A percentile compares a stretch with the other conserved stretches of the same genome.
phyloP scores from a whole-genome alignment of 2,888 invertebrate species.

The Drosophila tripunctata region DNA sequence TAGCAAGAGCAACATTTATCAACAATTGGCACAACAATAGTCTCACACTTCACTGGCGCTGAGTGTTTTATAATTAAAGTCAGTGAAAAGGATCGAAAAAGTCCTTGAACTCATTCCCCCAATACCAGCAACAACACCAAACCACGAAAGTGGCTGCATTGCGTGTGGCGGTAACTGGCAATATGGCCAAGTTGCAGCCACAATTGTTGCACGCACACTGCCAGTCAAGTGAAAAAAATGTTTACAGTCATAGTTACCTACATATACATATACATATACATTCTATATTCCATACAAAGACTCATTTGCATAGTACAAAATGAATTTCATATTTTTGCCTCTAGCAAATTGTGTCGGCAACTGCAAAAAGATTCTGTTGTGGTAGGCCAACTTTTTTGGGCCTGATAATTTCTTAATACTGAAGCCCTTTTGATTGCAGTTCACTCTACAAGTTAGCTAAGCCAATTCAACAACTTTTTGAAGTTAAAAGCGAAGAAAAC shows the following conservation, averaged over 20 bases:
- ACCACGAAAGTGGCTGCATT: constrained; percentile 37
- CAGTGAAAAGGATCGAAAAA: constrained; percentile 25
- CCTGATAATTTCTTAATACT: constrained; percentile 68
- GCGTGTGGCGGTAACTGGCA: constrained; percentile 54
- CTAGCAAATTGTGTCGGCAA: not conserved
- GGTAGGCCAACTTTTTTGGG: constrained; percentile 54
- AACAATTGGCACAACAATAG: constrained; percentile 55
- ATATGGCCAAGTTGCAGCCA: constrained; percentile 64
- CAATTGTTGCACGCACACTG: constrained; percentile 68
- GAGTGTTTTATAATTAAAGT: constrained; percentile 69
- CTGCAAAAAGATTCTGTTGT: constrained; percentile 34
- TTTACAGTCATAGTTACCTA: constrained; percentile 32
- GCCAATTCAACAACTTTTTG: not conserved
- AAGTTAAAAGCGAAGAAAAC: constrained; percentile 2
- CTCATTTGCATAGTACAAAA: constrained; percentile 30
- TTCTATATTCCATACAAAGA: too few species aligned
- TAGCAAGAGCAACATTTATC: constrained; percentile 22
- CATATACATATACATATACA: too few species aligned
- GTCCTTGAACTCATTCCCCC: constrained; percentile 63
- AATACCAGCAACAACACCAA: not conserved
- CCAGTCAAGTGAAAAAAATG: constrained; percentile 61
- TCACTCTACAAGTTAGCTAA: constrained; percentile 5
- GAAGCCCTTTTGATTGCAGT: constrained; percentile 35
- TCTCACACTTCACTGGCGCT: constrained; percentile 57
- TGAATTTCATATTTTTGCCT: constrained; percentile 42